phyloP scores from a whole-genome alignment of 1,140 invertebrate genomes.

The Philopotamus ludificatus region DNA sequence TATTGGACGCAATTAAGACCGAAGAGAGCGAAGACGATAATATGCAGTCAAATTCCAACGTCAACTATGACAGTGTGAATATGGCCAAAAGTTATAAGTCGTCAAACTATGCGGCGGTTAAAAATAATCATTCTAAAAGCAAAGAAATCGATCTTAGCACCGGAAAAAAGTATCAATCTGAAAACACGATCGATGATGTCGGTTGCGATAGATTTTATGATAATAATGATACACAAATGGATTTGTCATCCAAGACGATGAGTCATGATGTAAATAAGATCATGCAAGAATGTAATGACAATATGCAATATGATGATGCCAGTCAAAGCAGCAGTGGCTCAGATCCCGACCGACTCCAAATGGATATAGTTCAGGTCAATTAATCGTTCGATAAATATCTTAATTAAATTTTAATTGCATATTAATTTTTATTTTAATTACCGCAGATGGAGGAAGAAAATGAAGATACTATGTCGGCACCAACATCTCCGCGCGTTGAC shows the following conservation, averaged over 20 bases:
- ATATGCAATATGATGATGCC: constrained; percentile 51
- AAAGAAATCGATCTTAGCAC: constrained; percentile 55
- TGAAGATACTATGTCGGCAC: constrained; percentile 47
- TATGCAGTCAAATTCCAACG: constrained; percentile 19
- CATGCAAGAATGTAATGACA: constrained; percentile 34
- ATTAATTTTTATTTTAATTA: neutral
- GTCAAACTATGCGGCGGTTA: constrained; percentile 44
- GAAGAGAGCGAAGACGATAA: neutral
- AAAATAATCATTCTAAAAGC: constrained; percentile 49
- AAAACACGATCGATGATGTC: constrained; percentile 25
- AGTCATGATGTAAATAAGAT: constrained; percentile 29
- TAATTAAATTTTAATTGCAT: constrained; percentile 8
- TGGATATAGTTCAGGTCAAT: constrained; percentile 54
- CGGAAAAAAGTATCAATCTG: constrained; percentile 32
- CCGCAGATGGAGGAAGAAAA: constrained; percentile 40
- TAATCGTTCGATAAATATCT: constrained; percentile 8
- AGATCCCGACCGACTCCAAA: constrained; percentile 54
- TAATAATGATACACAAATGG: constrained; percentile 26
- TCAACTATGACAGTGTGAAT: constrained; percentile 46
- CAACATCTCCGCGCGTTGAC: constrained; percentile 48
- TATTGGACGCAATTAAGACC: constrained; percentile 18
- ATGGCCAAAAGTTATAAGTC: constrained; percentile 42
- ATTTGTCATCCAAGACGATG: constrained; percentile 16
- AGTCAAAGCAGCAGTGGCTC: constrained; percentile 56
- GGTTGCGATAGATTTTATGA: constrained; percentile 26